Evolutionary conservation across 2,888 invertebrate species (phyloP).

Genomic region (Cheilosia impressa): DNA sequence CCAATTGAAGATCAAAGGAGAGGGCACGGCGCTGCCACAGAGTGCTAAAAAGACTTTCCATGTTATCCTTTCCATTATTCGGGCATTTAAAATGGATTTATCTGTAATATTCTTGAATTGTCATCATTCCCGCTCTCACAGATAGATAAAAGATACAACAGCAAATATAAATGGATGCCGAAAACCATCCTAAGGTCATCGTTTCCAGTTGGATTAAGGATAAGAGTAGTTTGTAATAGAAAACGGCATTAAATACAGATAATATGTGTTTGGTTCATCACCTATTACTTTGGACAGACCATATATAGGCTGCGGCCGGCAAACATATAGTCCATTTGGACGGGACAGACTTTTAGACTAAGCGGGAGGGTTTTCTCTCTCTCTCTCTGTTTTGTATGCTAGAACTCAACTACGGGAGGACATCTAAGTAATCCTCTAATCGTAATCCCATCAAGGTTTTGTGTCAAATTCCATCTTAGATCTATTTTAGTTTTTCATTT

Average conservation of each 20-base stretch:
- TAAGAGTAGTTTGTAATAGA: constrained; percentile 49
- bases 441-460: constrained; percentile 57
- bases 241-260: constrained; percentile 60
- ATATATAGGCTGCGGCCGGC: not conserved
- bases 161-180: not conserved
- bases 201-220: constrained; percentile 60
- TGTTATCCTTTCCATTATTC: constrained; percentile 74
- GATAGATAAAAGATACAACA: not conserved
- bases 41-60: constrained; percentile 74
- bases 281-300: constrained; percentile 22
- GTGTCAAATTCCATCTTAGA: constrained; percentile 45
- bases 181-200: constrained; percentile 33
- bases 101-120: constrained; percentile 72
- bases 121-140: constrained; percentile 40
- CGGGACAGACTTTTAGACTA: constrained; percentile 21
- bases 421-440: constrained; percentile 9
- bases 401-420: not conserved
- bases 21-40: constrained; percentile 11
- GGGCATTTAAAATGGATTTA: constrained; percentile 73
- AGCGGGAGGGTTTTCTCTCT: not conserved
- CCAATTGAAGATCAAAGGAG: constrained; percentile 6
- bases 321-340: constrained; percentile 21
- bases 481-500: constrained; percentile 50
- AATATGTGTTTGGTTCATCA: constrained; percentile 58
- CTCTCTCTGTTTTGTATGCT: not conserved